A percentile compares a stretch with the other conserved stretches of the same genome.
Conservation (phyloP, 2,797 vertebrate genomes). For the Prunella strophiata region DNA sequence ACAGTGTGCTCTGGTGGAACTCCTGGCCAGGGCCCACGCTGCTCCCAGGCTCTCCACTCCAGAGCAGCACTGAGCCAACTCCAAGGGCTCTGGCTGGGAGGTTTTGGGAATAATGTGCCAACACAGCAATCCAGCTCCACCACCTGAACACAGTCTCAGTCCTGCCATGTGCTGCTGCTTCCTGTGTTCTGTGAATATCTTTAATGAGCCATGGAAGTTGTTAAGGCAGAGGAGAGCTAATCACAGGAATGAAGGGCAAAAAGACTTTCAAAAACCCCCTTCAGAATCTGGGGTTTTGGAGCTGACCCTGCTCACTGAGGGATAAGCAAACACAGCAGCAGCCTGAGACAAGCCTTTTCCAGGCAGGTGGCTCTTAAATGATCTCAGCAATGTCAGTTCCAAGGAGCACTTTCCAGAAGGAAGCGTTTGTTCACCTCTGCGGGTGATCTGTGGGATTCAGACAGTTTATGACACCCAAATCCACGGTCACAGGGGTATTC, state of each 20-base stretch:
- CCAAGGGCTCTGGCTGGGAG: neutral
- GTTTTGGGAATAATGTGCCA: neutral
- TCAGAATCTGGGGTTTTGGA: neutral
- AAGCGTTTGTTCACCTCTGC: neutral
- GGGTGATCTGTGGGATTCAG: neutral
- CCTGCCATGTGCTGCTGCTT: neutral
- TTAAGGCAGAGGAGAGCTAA: neutral
- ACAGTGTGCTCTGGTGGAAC: neutral
- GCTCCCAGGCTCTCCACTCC: neutral
- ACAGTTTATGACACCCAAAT: neutral
- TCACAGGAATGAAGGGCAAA: accelerated
- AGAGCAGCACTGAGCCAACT: neutral
- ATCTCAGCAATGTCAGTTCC: accelerated
- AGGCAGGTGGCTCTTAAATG: neutral
- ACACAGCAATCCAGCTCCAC: neutral
- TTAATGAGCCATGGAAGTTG: neutral
- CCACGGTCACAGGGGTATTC: neutral
- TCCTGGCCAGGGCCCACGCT: accelerated
- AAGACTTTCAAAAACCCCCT: neutral
- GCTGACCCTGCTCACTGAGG: neutral
- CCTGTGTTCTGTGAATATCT: neutral
- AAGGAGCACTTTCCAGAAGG: neutral
- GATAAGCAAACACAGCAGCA: neutral
- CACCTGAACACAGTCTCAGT: neutral
- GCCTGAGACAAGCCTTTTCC: neutral